Evolutionary conservation across 2,113 vertebrate species (phyloP), one percentile per base, ranked within the genome.

Genomic region (Uropsilus gracilis): DNA sequence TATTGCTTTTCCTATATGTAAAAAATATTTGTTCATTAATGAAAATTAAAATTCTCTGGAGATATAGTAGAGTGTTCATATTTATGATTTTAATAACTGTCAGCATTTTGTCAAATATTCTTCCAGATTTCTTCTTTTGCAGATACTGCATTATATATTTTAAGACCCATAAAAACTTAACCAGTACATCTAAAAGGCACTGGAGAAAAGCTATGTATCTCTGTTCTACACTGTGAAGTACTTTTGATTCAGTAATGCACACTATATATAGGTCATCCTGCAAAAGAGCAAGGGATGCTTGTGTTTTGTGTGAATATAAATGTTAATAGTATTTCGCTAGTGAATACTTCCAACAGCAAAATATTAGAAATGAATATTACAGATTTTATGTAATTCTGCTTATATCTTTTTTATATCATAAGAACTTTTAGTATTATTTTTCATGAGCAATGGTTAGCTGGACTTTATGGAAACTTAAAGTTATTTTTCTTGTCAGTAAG

Each of bases 391-490:
- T 77, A 86, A 78, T 22, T 92, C 4, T 55, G 3, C 92, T 13
- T 42, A 7, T 71, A 39, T 68, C 5, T 83, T 92, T 68, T 32
- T 59, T 10, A 11, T 57, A 20, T 78, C 12, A 72, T 77, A 57
- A 24, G 3, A 76, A 32, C 13, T 78, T 84, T 69, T 86, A 69
- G 55, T 77, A 89, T 93, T 83, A 20, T 46, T 57, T 81, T 95
- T 78, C 46, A 69, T 24, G 32, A 81, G 48, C 11, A 91, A 89
- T 64, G 2, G 81, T 89, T 68, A 59, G 5, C 34, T 75, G 3
- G 32, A 61, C 64, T 91, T 89, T 89, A 11, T 87, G 34, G 89
- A 93, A 85, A 89, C 4, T 77, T 8, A 18, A 80, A 87, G n/a
- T 84, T 81, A 18, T 92, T 82, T 92, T 78, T 73, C 18, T 86